Conservation (phyloP, 2,797 vertebrate genomes). For the Coregonus suidteri region DNA sequence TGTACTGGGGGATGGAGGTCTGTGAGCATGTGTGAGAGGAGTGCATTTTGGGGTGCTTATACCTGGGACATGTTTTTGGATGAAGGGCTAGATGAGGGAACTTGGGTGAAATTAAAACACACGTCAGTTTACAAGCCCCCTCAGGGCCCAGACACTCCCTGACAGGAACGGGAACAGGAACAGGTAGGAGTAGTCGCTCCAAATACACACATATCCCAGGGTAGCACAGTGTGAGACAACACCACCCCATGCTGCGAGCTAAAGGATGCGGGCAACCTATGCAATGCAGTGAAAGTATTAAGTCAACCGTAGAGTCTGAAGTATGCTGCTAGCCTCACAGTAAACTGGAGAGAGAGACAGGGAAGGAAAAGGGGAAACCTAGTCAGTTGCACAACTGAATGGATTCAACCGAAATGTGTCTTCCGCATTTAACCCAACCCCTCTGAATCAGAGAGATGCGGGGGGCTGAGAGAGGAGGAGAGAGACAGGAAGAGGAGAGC, state of each 20-base stretch:
- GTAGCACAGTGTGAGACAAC: no score
- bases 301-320: conserved; percentile 21
- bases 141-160: neutral
- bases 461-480: conserved; percentile 42
- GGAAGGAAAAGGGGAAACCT: neutral
- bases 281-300: neutral
- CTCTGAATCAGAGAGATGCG: neutral
- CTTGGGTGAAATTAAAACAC: conserved; percentile 9
- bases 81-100: conserved; percentile 5
- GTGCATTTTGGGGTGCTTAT: conserved; percentile 26
- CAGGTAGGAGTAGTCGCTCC: no score
- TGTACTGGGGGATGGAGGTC: neutral
- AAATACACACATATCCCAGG: neutral
- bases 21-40: neutral
- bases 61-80: conserved; percentile 27
- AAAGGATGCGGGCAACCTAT: neutral
- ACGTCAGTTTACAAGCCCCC: neutral
- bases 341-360: conserved; percentile 22
- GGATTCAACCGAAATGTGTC: neutral
- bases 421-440: no score
- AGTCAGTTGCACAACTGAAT: neutral
- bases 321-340: conserved; percentile 4
- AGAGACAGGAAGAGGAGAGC: no score
- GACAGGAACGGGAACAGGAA: neutral
- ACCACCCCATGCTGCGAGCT: neutral